Percentiles rank a stretch among this genome's conserved stretches.
phyloP scores from a whole-genome alignment of 2,797 vertebrate species.

The Alcedo atthis region DNA sequence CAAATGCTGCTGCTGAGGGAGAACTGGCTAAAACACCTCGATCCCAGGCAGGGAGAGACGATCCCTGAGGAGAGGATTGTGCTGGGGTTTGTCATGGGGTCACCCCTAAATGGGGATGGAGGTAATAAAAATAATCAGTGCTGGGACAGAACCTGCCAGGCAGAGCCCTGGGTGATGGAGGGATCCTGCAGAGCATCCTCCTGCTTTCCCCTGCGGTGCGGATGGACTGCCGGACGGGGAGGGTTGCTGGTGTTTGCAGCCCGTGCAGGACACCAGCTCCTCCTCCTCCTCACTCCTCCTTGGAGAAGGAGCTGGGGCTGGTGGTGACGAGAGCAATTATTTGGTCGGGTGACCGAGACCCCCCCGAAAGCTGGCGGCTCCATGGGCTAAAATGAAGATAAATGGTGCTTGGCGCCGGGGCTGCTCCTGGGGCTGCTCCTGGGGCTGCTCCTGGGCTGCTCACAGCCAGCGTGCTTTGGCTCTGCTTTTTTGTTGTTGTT shows the following conservation, averaged over 20 bases:
- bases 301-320: not conserved
- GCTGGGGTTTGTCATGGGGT: not conserved
- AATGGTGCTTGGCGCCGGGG: not conserved
- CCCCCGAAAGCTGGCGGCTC: not conserved
- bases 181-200: not conserved
- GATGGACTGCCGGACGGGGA: not conserved
- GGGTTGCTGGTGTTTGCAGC: not conserved
- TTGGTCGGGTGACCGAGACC: not conserved
- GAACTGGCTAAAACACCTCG: not conserved
- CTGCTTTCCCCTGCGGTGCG: not conserved
- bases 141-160: not conserved
- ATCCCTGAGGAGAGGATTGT: constrained; percentile 4
- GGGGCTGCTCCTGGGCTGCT: not conserved
- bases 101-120: constrained; percentile 45
- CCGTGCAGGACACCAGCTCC: not conserved
- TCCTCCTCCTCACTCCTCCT: not conserved
- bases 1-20: not conserved
- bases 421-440: not conserved
- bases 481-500: not conserved
- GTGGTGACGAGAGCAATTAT: not conserved
- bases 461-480: not conserved
- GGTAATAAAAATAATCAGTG: constrained; percentile 13
- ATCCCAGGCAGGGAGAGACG: not conserved
- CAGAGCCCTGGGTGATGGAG: not conserved
- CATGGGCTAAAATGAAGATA: not conserved